Percentiles rank a stretch among this genome's conserved stretches.
phyloP scores from a whole-genome alignment of 2,797 vertebrate species.

The Gymnopithys bicolor region DNA sequence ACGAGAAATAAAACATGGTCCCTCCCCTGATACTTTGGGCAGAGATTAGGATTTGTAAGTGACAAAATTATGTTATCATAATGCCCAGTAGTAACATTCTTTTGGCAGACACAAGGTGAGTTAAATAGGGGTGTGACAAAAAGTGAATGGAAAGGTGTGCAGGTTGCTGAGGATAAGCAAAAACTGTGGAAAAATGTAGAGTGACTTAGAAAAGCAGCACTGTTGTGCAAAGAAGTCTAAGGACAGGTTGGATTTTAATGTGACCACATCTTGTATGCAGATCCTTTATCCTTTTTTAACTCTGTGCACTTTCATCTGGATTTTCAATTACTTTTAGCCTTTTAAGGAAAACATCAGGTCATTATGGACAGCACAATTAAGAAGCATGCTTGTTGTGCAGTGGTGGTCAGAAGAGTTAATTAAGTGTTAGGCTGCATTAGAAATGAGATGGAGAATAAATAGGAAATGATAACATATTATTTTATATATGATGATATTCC shows the following conservation, averaged over 20 bases:
- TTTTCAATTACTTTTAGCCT: constrained; percentile 17
- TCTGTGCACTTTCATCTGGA: background rate
- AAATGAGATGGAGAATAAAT: background rate
- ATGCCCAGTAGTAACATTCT: background rate
- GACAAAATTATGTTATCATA: background rate
- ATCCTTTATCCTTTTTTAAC: background rate
- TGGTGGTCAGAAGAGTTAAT: constrained; percentile 33
- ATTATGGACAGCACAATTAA: constrained; percentile 22
- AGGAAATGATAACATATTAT: background rate
- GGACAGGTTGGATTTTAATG: background rate
- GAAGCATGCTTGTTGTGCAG: background rate
- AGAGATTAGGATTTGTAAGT: background rate
- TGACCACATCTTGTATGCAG: background rate
- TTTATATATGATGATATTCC: background rate
- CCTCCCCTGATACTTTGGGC: background rate
- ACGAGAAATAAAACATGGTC: background rate
- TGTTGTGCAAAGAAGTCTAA: background rate
- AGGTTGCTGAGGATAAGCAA: background rate
- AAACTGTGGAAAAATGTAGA: background rate
- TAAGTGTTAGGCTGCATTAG: background rate
- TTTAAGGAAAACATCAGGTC: background rate
- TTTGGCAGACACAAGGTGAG: background rate
- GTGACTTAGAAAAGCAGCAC: background rate
- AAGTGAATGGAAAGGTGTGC: background rate
- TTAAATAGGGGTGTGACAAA: background rate